These are phyloP conservation scores for Spinus olivaceus DNA, from an alignment of 2,797 vertebrate species.

Conservation along the genomic window DNA sequence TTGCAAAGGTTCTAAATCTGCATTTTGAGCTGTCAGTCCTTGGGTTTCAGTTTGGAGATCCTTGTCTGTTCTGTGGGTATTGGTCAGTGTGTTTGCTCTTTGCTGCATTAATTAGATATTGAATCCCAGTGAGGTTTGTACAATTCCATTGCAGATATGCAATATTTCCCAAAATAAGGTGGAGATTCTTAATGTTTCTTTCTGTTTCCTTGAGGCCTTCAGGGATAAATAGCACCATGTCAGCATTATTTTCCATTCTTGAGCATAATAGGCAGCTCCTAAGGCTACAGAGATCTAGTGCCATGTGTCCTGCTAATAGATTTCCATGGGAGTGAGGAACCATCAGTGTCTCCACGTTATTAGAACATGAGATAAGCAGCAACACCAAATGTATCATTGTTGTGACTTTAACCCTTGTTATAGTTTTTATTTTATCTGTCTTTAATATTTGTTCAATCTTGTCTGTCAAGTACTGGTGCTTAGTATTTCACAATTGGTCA, in stretches of 20 bases:
- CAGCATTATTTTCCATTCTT: neutral
- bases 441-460: neutral
- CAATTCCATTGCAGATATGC: neutral
- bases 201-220: neutral
- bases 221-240: neutral
- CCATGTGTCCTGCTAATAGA: accelerated
- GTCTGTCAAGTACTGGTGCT: neutral
- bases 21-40: neutral
- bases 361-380: neutral
- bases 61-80: neutral
- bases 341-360: neutral
- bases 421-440: neutral
- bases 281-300: neutral
- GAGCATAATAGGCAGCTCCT: neutral
- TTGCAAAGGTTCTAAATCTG: neutral
- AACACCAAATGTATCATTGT: neutral
- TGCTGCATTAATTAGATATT: neutral
- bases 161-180: neutral
- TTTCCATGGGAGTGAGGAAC: neutral
- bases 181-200: neutral
- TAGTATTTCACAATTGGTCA: neutral
- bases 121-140: neutral
- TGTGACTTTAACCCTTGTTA: neutral
- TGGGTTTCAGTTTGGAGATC: neutral
- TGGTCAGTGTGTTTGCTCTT: neutral